phyloP scores from a whole-genome alignment of 2,113 vertebrate genomes.

The Pluvianellus socialis region DNA sequence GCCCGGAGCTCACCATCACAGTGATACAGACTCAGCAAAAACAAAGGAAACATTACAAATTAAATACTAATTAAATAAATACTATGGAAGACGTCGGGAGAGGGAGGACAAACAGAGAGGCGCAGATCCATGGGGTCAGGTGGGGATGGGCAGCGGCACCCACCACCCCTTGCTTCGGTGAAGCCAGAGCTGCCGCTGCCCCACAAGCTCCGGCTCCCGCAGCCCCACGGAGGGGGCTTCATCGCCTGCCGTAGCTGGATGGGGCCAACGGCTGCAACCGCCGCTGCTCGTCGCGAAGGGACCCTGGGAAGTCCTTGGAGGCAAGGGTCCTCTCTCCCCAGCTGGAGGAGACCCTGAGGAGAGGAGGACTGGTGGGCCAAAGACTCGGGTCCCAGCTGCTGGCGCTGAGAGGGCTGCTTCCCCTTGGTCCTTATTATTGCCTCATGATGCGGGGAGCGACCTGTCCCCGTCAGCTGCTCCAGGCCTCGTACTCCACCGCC shows the following conservation, averaged over 20 bases:
- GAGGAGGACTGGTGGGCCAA: slow-evolving; percentile 61
- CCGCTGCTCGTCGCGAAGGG: background rate
- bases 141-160: background rate
- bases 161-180: background rate
- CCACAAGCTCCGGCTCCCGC: background rate
- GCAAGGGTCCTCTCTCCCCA: background rate
- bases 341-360: slow-evolving; percentile 8
- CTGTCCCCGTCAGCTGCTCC: slow-evolving; percentile 78
- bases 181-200: background rate
- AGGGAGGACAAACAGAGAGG: slow-evolving; percentile 59
- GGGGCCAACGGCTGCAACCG: background rate
- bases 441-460: slow-evolving; percentile 63
- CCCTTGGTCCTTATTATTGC: slow-evolving; percentile 81
- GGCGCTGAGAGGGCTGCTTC: slow-evolving; percentile 73
- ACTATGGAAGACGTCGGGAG: slow-evolving; percentile 78
- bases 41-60: slow-evolving; percentile 79
- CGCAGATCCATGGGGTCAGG: slow-evolving; percentile 32
- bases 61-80: slow-evolving; percentile 88
- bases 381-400: slow-evolving; percentile 64
- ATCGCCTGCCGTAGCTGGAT: background rate
- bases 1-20: slow-evolving; percentile 72
- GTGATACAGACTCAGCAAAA: slow-evolving; percentile 81
- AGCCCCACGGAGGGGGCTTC: background rate
- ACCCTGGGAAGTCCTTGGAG: background rate
- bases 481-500: slow-evolving; percentile 75